phyloP scores from a whole-genome alignment of 2,113 vertebrate species.

The Tychaedon coryphoeus region DNA sequence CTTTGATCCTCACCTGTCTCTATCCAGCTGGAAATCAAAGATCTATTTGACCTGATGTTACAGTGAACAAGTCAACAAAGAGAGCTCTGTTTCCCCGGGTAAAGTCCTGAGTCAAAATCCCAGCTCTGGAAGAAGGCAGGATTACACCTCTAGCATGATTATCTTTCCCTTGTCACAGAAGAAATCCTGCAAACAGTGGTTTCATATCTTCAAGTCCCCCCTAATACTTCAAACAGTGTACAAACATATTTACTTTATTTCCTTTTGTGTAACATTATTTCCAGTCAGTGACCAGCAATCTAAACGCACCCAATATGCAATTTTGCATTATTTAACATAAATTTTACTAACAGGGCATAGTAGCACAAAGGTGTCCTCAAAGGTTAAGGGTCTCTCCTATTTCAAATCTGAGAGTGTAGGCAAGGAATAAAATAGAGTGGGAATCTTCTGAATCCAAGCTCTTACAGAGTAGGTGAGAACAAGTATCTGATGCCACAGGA shows the following conservation, averaged over 20 bases:
- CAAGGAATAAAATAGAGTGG: neutral
- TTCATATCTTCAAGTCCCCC: neutral
- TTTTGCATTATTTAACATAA: neutral
- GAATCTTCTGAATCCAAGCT: neutral
- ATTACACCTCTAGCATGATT: neutral
- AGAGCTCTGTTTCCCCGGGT: neutral
- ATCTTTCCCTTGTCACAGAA: neutral
- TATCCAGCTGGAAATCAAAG: neutral
- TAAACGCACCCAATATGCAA: neutral
- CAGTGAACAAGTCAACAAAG: neutral
- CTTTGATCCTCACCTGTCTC: neutral
- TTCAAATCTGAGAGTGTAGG: neutral
- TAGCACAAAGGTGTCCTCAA: neutral
- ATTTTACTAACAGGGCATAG: neutral
- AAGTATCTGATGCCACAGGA: neutral
- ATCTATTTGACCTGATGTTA: neutral
- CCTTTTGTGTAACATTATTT: neutral
- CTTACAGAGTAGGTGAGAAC: neutral
- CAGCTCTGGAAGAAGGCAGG: neutral
- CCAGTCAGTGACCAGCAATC: neutral
- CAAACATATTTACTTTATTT: neutral
- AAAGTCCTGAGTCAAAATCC: neutral
- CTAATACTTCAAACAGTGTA: neutral
- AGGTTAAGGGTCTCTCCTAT: neutral
- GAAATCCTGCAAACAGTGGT: neutral